Conservation (phyloP, 1,140 invertebrate species). For the Neodiprion lecontei region DNA sequence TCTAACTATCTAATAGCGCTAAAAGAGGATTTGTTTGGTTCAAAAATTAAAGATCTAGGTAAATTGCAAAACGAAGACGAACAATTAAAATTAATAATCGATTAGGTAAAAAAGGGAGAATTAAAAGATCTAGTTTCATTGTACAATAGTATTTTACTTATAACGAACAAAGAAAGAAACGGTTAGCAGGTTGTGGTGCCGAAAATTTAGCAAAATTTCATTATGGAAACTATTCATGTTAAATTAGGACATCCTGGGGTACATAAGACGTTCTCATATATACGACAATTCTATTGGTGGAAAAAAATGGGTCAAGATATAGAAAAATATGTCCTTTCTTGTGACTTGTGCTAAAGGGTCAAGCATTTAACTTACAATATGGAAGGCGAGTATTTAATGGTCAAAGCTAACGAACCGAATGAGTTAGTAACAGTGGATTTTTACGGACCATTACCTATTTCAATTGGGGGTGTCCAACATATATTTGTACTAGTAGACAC, state of each 20-base stretch:
- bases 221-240: constrained; percentile 20
- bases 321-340: constrained; percentile 20
- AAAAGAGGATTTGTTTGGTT: too few species aligned
- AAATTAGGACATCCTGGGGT: constrained; percentile 38
- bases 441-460: constrained; percentile 41
- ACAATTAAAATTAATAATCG: too few species aligned
- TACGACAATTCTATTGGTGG: constrained; percentile 34
- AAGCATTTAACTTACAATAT: constrained; percentile 21
- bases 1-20: too few species aligned
- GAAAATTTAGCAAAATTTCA: too few species aligned
- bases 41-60: too few species aligned
- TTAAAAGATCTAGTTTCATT: too few species aligned
- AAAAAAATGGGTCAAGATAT: constrained; percentile 13
- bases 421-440: constrained; percentile 8
- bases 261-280: constrained; percentile 33
- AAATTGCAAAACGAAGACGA: too few species aligned
- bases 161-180: too few species aligned
- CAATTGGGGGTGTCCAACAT: constrained; percentile 36
- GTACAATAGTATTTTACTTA: too few species aligned
- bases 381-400: constrained; percentile 20
- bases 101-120: too few species aligned
- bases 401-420: not conserved
- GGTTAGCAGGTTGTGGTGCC: too few species aligned
- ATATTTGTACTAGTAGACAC: constrained; percentile 44
- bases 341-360: constrained; percentile 21